Evolutionary conservation across 2,797 vertebrate genomes (phyloP).

Genomic region (Pangasius sanitwongsei): DNA sequence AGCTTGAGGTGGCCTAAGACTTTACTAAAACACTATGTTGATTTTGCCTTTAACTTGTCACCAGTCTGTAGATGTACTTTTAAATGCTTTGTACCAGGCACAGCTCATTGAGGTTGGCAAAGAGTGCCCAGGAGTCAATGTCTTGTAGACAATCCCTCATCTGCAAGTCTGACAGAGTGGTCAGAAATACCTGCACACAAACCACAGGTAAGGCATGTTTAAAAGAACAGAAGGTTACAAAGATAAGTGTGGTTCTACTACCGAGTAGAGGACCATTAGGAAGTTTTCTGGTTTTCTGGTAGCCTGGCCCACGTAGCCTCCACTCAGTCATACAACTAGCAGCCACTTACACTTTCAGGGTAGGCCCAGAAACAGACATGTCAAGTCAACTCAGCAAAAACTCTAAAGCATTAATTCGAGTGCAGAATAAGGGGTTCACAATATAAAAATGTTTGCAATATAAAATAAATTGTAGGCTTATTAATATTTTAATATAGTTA

Average conservation of each 20-base stretch:
- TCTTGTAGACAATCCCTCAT: conserved; percentile 80
- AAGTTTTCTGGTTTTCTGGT: not conserved
- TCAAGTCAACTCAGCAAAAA: not conserved
- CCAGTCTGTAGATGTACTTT: not conserved
- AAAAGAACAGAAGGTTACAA: not conserved
- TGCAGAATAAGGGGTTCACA: not conserved
- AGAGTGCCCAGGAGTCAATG: conserved; percentile 84
- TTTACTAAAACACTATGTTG: not conserved
- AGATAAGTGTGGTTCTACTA: not conserved
- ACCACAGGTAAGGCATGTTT: conserved; percentile 29
- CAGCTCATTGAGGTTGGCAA: conserved; percentile 88
- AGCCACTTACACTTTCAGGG: not conserved
- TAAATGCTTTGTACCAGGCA: conserved; percentile 78
- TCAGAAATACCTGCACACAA: conserved; percentile 81
- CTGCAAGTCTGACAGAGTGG: conserved; percentile 82
- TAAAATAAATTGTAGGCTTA: not conserved
- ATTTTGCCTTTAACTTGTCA: not conserved
- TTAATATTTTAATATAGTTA: not conserved
- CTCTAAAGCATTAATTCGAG: not conserved
- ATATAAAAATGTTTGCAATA: not conserved
- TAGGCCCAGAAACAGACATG: not conserved
- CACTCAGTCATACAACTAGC: not conserved
- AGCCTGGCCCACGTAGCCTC: not conserved
- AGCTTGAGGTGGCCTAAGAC: not conserved
- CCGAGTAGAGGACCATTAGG: not conserved